Conservation (phyloP, 2,888 invertebrate genomes). For the Drosophila demipolita region DNA sequence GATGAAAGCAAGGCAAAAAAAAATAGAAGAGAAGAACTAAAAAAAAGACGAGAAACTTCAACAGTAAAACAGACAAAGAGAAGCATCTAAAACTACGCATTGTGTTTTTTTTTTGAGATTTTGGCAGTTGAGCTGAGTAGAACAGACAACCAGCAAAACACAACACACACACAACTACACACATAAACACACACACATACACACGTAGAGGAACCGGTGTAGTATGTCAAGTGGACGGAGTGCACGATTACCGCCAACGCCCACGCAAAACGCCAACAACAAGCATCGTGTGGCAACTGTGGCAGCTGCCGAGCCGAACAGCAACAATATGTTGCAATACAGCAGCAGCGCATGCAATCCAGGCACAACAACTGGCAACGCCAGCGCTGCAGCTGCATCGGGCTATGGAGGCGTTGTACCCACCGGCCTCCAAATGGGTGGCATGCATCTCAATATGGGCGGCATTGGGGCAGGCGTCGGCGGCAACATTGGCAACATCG, state of each 20-base stretch:
- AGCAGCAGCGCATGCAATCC: conserved; percentile 43
- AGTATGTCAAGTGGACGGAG: conserved; percentile 85
- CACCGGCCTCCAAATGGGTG: conserved; percentile 52
- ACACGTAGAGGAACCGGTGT: conserved; percentile 40
- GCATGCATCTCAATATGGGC: conserved; percentile 46
- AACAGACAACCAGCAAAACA: conserved; percentile 2
- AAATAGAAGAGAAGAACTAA: neutral
- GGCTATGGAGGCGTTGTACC: conserved; percentile 29
- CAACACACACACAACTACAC: conserved; percentile 3
- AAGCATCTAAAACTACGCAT: conserved; percentile 21
- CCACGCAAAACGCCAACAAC: conserved; percentile 76
- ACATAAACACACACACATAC: conserved; percentile 7
- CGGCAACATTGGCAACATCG: conserved; percentile 26
- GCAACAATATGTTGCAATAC: conserved; percentile 77
- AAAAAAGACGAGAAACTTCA: neutral
- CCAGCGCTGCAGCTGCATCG: conserved; percentile 38
- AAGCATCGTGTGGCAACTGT: conserved; percentile 62
- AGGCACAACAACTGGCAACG: conserved; percentile 51
- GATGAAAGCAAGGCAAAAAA: neutral
- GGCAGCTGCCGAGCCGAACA: conserved; percentile 67
- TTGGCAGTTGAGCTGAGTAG: conserved; percentile 26
- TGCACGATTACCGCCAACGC: conserved; percentile 84
- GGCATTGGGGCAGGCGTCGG: conserved; percentile 17
- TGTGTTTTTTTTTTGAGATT: conserved; percentile 35
- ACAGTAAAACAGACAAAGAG: conserved; percentile 5